Percentiles rank a stretch among this genome's conserved stretches.
Evolutionary conservation across 2,797 vertebrate genomes (phyloP).

Genomic region (Enteromius radiatus): DNA sequence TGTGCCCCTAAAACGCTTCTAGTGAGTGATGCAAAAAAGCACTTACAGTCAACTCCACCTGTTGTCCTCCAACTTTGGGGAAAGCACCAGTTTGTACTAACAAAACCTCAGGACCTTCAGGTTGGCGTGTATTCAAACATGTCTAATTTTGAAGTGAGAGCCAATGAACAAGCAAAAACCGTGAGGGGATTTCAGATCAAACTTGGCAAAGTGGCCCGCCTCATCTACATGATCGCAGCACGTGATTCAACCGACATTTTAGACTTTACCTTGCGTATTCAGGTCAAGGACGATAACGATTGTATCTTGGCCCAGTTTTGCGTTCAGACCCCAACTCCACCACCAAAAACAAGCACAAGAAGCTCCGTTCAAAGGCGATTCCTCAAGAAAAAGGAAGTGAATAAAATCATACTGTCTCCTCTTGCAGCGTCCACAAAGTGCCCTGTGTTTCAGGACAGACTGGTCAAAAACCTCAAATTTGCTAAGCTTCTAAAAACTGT

Average conservation of each 20-base stretch:
- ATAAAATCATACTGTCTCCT: slow-evolving; percentile 91
- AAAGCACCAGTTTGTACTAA: slow-evolving; percentile 89
- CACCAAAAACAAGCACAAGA: slow-evolving; percentile 86
- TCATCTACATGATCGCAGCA: slow-evolving; percentile 87
- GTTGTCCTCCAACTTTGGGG: slow-evolving; percentile 95
- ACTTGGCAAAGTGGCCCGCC: slow-evolving; percentile 91
- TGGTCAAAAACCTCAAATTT: slow-evolving; percentile 86
- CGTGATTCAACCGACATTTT: slow-evolving; percentile 83
- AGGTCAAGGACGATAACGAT: slow-evolving; percentile 89
- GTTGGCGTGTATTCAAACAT: slow-evolving; percentile 94
- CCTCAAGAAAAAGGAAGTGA: slow-evolving; percentile 94
- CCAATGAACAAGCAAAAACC: slow-evolving; percentile 82
- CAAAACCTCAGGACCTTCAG: slow-evolving; percentile 88
- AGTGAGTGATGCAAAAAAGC: slow-evolving; percentile 86
- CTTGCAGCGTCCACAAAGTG: slow-evolving; percentile 87
- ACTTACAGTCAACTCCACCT: slow-evolving; percentile 78
- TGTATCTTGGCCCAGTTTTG: slow-evolving; percentile 92
- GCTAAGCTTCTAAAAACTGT: slow-evolving; percentile 94
- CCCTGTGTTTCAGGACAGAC: slow-evolving; percentile 90
- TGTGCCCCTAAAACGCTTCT: slow-evolving; percentile 91
- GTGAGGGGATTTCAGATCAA: slow-evolving; percentile 94
- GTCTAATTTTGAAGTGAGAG: slow-evolving; percentile 89
- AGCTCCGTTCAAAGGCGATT: slow-evolving; percentile 86
- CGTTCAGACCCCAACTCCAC: slow-evolving; percentile 90
- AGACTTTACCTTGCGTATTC: slow-evolving; percentile 90